Percentiles rank a stretch among this genome's conserved stretches.
phyloP scores from a whole-genome alignment of 2,113 vertebrate species.

The Macrotis lagotis region DNA sequence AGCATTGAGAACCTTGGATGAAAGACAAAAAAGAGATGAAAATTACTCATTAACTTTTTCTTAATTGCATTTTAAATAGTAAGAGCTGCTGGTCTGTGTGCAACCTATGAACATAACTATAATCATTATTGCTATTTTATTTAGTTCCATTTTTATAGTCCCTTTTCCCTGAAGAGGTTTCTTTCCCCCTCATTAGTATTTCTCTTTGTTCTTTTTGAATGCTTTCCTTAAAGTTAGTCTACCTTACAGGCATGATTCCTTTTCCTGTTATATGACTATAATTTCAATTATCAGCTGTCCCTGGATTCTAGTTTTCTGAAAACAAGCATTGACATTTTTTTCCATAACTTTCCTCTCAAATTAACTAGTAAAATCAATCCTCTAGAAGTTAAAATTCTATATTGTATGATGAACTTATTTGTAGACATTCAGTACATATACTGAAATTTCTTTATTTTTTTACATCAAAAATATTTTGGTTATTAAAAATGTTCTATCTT shows the following conservation, averaged over 20 bases:
- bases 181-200: neutral
- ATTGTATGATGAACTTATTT: neutral
- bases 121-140: constrained; percentile 40
- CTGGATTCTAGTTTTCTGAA: neutral
- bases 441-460: neutral
- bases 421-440: neutral
- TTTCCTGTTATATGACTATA: neutral
- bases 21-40: constrained; percentile 49
- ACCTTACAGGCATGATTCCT: neutral
- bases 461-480: neutral
- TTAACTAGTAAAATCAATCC: neutral
- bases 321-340: neutral
- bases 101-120: constrained; percentile 37
- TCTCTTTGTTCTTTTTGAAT: constrained; percentile 32
- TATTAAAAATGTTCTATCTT: neutral
- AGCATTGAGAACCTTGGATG: constrained; percentile 43
- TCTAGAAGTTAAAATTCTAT: neutral
- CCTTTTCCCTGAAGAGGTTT: constrained; percentile 7
- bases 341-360: neutral
- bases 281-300: neutral
- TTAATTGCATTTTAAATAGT: constrained; percentile 56
- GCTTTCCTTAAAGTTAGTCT: neutral
- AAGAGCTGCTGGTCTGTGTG: constrained; percentile 17
- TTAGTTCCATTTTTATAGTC: constrained; percentile 36
- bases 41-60: constrained; percentile 57